Evolutionary conservation across 2,797 vertebrate genomes (phyloP).

Genomic region (Naso thynnoides): DNA sequence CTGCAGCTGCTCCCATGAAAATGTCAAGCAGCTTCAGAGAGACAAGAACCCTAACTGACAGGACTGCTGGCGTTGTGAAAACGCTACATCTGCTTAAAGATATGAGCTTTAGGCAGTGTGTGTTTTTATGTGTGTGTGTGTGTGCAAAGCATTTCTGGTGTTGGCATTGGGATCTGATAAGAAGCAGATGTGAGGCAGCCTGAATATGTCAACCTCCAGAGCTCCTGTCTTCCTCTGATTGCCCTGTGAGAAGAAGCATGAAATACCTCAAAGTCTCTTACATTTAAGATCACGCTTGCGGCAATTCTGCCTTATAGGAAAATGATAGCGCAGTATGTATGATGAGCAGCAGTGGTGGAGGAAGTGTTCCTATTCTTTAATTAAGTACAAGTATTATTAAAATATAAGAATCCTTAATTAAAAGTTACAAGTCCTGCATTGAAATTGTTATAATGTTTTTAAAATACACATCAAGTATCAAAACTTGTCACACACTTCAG

Average conservation of each 20-base stretch:
- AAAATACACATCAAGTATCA: background rate
- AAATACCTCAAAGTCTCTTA: background rate
- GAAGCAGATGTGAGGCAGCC: slow-evolving; percentile 45
- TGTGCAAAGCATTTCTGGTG: slow-evolving; percentile 5
- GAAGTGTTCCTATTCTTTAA: background rate
- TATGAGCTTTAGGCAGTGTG: slow-evolving; percentile 28
- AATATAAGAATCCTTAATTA: background rate
- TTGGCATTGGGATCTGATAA: slow-evolving; percentile 42
- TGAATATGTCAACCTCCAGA: slow-evolving; percentile 33
- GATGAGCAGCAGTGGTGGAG: background rate
- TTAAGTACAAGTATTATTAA: background rate
- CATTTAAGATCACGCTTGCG: accelerated
- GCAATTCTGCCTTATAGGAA: slow-evolving; percentile 1
- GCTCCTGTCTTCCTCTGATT: slow-evolving; percentile 7
- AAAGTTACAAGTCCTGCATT: background rate
- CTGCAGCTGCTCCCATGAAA: slow-evolving; percentile 64
- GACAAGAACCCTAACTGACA: slow-evolving; percentile 43
- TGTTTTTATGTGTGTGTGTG: slow-evolving; percentile 13
- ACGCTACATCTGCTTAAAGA: slow-evolving; percentile 40
- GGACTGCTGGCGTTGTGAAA: slow-evolving; percentile 37
- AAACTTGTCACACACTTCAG: background rate
- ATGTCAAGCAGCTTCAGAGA: slow-evolving; percentile 51
- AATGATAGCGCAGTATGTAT: background rate
- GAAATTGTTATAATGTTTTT: background rate
- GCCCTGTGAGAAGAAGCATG: background rate